Evolutionary conservation across 1,140 invertebrate genomes (phyloP), one percentile per base, ranked within the genome.

Genomic region (Zaprionus kolodkinae): DNA sequence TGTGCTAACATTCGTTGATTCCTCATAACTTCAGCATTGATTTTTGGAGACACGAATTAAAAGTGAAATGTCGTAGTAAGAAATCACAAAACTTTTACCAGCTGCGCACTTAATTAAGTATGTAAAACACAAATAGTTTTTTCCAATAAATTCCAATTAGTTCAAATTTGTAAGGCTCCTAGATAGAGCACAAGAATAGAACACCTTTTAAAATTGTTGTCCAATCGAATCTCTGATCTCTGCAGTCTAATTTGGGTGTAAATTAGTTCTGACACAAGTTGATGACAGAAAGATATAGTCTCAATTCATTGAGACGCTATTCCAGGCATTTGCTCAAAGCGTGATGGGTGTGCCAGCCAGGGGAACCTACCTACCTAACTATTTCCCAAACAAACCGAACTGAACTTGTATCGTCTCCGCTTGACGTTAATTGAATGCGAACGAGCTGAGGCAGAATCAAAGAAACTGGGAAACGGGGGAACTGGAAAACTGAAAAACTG

Each of bases 361-460:
- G 27, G 50, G 79, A 71, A 78, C 69, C 69, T 77, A 74, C 48
- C 70, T 56, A 21, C 21, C 21, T 56, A 85, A 76, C 67, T 55
- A 63, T 72, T 68, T 55, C 50, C 30, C 27, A 38, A 65, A 43
- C 38, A 40, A 60, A 72, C 25, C 56, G 35, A 52, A 65, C 40
- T 45, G 33, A 68, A 73, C 57, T 45, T 64, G 54, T 11, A 11
- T 50, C 38, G 35, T 52, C 38, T 10, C 40, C 61, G 50, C 54
- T 75, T 87, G 79, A 88, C 80, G 72, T 88, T 87, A 88, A 87
- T 87, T 88, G 77, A 83, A 87, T 87, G 80, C 73, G 76, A 87
- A 83, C 69, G 73, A 88, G 83, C 84, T 72, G 72, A 25, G 55
- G 69, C 81, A 81, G 62, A 62, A 38, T 36, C 36, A 21, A 15